Percentiles rank a stretch among this genome's conserved stretches.
phyloP scores from a whole-genome alignment of 1,140 invertebrate genomes.

The Babylonia areolata region DNA sequence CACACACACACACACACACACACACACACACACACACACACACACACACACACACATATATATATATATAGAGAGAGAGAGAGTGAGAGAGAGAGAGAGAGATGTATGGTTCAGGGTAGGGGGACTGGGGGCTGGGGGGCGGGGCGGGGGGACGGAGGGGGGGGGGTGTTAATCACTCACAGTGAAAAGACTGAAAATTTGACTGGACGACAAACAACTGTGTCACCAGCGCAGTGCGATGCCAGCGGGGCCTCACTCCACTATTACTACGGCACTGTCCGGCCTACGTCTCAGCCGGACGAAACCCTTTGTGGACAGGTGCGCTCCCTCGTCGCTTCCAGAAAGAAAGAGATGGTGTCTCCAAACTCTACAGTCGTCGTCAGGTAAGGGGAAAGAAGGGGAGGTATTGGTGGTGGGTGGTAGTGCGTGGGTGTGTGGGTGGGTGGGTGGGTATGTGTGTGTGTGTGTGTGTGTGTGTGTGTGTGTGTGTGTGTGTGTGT shows the following conservation, averaged over 20 bases:
- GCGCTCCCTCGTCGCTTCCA: neutral
- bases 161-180: too few species aligned
- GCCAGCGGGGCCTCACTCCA: neutral
- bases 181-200: too few species aligned
- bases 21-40: neutral
- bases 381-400: constrained; percentile 4
- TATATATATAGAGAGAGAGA: neutral
- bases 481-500: neutral
- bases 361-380: constrained; percentile 22
- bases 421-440: too few species aligned
- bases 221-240: constrained; percentile 17
- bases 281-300: constrained; percentile 7
- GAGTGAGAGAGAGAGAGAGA: too few species aligned
- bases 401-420: too few species aligned
- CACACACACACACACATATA: constrained; percentile 8
- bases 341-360: constrained; percentile 20
- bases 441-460: too few species aligned
- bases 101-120: too few species aligned
- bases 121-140: too few species aligned
- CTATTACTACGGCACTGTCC: constrained; percentile 27
- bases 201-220: too few species aligned
- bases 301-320: constrained; percentile 31
- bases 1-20: neutral
- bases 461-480: neutral
- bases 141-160: too few species aligned